A percentile compares a stretch with the other conserved stretches of the same genome.
phyloP scores from a whole-genome alignment of 2,113 vertebrate species.

The Hylia prasina region DNA sequence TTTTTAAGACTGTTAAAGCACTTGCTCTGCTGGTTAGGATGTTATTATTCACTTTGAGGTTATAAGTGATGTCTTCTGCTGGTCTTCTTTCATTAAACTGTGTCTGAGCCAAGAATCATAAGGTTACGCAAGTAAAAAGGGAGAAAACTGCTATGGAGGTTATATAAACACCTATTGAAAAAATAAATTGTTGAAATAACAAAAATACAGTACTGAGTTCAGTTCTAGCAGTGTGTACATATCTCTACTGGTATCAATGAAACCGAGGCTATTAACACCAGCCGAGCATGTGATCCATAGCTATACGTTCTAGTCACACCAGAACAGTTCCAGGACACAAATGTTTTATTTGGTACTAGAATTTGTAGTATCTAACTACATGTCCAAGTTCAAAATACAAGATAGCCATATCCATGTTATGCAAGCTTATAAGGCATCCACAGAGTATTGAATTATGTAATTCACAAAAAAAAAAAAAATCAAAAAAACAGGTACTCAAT shows the following conservation, averaged over 20 bases:
- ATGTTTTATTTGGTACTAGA: slow-evolving; percentile 44
- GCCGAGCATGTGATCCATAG: neutral
- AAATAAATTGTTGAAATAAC: slow-evolving; percentile 20
- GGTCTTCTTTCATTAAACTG: neutral
- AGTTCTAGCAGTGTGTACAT: neutral
- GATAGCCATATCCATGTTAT: neutral
- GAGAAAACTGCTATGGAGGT: neutral
- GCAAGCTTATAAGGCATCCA: slow-evolving; percentile 9
- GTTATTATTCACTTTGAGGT: neutral
- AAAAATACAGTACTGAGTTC: slow-evolving; percentile 6
- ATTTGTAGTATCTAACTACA: slow-evolving; percentile 48
- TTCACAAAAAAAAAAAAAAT: neutral
- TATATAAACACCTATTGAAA: slow-evolving; percentile 44
- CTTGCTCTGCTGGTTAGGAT: neutral
- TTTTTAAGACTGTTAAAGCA: neutral
- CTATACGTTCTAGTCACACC: slow-evolving; percentile 51
- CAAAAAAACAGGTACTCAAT: slow-evolving; percentile 39
- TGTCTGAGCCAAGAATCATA: slow-evolving; percentile 2
- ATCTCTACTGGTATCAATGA: neutral
- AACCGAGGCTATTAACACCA: slow-evolving; percentile 10
- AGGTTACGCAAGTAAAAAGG: neutral
- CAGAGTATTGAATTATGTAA: slow-evolving; percentile 2
- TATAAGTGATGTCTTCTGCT: neutral
- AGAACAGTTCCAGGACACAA: slow-evolving; percentile 10
- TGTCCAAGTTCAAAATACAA: slow-evolving; percentile 37